Base-by-base conservation (phyloP, 2,888 invertebrate genomes). In the Cheilosia grossa region DNA sequence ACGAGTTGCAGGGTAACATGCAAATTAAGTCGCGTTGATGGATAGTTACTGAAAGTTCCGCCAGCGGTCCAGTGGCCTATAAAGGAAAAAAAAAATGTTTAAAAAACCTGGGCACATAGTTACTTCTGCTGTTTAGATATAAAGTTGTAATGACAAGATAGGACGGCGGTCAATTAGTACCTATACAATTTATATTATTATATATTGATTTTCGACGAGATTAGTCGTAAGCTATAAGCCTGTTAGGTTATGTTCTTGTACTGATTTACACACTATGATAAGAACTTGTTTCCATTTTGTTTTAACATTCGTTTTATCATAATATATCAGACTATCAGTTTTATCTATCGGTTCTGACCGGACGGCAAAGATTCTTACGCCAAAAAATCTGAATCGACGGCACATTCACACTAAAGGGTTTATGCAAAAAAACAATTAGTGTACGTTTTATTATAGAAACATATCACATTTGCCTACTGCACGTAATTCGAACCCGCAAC, bases 41-140 rank as follows among this genome's bases (percentile, higher is more conserved):
- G 56, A 91, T 88, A 56, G 83, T 90, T 67, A 90, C 87, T 74
- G 81, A 87, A 58, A 91, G 87, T 87, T 91, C 91, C 64, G 88
- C 77, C 85, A 90, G 88, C 64, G 91, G 91, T 61, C 90, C 91
- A 88, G 89, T 81, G 19, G 89, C 89, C 92, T 92, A 81, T n/a
- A 89, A 89, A 13, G 10, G 44, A 44, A 69, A 72, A 44, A 44
- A 59, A 30, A 10, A 40, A 27, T 17, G 17, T 33, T 19, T 53
- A 30, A 44, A 63, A 73, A n/a, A 64, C 40, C 40, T 49, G 13
- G 7, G 19, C 37, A 44, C 53, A 58, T 47, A 47, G 73, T 17
- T 19, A 72, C n/a, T 17, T 17, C 7, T 47, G 7, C 2, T 47
- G 17, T 47, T 49, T 21, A 21, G 49, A 19, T 49, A 49, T 9